phyloP scores from a whole-genome alignment of 2,888 invertebrate species.

The Doris montereyensis region DNA sequence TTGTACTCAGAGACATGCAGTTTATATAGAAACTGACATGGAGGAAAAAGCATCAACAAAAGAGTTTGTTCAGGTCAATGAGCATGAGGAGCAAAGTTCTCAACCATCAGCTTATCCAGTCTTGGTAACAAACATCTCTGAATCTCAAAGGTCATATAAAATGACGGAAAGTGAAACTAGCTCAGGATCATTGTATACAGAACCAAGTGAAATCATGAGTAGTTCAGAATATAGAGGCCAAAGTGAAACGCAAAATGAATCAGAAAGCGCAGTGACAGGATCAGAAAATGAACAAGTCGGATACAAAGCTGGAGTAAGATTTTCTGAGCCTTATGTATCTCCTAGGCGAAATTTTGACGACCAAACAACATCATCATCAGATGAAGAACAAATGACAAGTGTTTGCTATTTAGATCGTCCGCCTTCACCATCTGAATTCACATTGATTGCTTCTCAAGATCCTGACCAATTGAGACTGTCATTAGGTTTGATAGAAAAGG shows the following conservation, averaged over 20 bases:
- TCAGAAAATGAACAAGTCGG: slow-evolving; percentile 40
- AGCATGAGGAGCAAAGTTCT: slow-evolving; percentile 36
- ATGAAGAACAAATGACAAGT: slow-evolving; percentile 12
- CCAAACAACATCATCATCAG: slow-evolving; percentile 45
- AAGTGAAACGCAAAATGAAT: slow-evolving; percentile 44
- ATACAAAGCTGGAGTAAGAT: slow-evolving; percentile 42
- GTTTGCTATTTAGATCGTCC: slow-evolving; percentile 55
- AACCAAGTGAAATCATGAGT: slow-evolving; percentile 31
- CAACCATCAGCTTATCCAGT: neutral
- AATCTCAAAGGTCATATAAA: slow-evolving; percentile 22
- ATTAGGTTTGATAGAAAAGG: slow-evolving; percentile 33
- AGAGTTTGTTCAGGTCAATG: slow-evolving; percentile 42
- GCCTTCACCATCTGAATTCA: slow-evolving; percentile 70
- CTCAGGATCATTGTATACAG: slow-evolving; percentile 36
- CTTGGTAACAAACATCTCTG: slow-evolving; percentile 49
- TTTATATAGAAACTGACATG: neutral
- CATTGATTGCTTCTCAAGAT: slow-evolving; percentile 60
- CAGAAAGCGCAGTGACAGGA: slow-evolving; percentile 46
- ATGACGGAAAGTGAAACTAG: slow-evolving; percentile 31
- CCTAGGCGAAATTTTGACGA: slow-evolving; percentile 68
- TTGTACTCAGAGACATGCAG: neutral
- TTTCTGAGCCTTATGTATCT: slow-evolving; percentile 55
- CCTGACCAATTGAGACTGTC: slow-evolving; percentile 44
- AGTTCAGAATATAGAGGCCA: slow-evolving; percentile 29
- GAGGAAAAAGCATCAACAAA: slow-evolving; percentile 23